These are phyloP conservation scores for Gari tellinella DNA, from an alignment of 2,888 invertebrate genomes.

Conservation along the genomic window DNA sequence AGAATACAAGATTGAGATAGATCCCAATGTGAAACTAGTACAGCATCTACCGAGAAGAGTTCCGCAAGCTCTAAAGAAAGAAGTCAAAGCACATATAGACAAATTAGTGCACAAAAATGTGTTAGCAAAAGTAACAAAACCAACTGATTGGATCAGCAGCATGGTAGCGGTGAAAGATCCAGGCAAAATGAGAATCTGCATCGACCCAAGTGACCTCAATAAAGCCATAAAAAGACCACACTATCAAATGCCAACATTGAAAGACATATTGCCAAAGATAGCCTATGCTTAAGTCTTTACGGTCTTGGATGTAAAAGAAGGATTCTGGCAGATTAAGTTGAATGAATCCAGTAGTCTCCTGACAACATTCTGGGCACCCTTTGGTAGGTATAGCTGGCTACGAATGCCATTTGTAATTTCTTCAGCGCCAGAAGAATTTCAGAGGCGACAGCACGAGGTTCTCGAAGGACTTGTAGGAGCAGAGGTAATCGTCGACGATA, in stretches of 20 bases:
- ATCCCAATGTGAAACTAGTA: too few species aligned
- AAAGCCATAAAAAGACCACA: conserved; percentile 44
- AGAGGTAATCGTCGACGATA: conserved; percentile 58
- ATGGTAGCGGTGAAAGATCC: conserved; percentile 29
- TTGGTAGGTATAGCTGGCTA: conserved; percentile 60
- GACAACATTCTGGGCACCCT: conserved; percentile 61
- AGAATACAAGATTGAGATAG: too few species aligned
- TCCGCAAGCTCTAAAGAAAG: too few species aligned
- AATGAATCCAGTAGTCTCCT: conserved; percentile 52
- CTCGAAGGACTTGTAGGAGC: conserved; percentile 59
- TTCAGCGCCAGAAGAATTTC: conserved; percentile 54
- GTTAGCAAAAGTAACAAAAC: too few species aligned
- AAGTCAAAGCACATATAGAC: too few species aligned
- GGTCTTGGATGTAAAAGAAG: conserved; percentile 48
- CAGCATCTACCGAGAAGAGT: too few species aligned
- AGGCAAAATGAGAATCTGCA: conserved; percentile 22
- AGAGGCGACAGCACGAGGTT: conserved; percentile 46
- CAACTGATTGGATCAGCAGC: conserved; percentile 4
- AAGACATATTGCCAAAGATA: conserved; percentile 60
- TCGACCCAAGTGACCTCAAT: conserved; percentile 63
- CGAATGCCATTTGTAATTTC: conserved; percentile 64
- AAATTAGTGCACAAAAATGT: too few species aligned
- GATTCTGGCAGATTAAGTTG: conserved; percentile 55
- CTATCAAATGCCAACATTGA: conserved; percentile 54
- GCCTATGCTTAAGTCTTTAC: conserved; percentile 54